Evolutionary conservation across 2,797 vertebrate species (phyloP), one percentile per base, ranked within the genome.

Genomic region (Lepilemur ruficaudatus): DNA sequence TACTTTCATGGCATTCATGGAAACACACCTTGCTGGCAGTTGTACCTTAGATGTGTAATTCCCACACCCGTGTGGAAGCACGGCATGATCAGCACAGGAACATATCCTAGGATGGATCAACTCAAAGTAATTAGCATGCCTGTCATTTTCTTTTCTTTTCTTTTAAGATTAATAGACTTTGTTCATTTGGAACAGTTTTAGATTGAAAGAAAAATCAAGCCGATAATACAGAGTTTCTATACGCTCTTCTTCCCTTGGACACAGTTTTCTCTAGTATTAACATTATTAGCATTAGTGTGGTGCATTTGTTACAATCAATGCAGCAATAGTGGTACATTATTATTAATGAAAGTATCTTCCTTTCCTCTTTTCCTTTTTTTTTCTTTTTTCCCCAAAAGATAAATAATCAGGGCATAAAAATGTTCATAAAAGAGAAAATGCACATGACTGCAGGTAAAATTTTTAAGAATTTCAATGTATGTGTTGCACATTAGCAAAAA

Each of bases 181-280:
- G 67, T 18, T 92, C 43, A 13, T 95, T 95, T 73, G 76, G 35
- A 88, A 83, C 4, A 75, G 32, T 65, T 93, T 94, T 55, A 79
- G 28, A 72, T 76, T 81, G 69, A 89, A 86, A 90, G 55, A 89
- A 92, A 96, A 94, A 57, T 57, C 17, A 41, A 87, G 22, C 32
- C 35, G 14, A 43, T 52, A 65, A 28, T 75, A 38, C 23, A 81
- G 18, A 70, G 14, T 83, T 90, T 30, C 28, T 81, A 0, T 76
- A 28, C 94, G 63, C 17, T 93, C 4, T 20, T 22, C 78, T 41
- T 94, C 30, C 10, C 30, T 2, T 84, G 28, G 10, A 79, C 25
- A 78, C 55, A 6, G 3, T 78, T 87, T 82, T 35, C 41, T 87
- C 13, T 93, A 1, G 72, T 89, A 78, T 73, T 89, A 93, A 72